Evolutionary conservation across 2,888 invertebrate genomes (phyloP), one percentile per base, ranked within the genome.

Genomic region (Watsonalla cultraria): DNA sequence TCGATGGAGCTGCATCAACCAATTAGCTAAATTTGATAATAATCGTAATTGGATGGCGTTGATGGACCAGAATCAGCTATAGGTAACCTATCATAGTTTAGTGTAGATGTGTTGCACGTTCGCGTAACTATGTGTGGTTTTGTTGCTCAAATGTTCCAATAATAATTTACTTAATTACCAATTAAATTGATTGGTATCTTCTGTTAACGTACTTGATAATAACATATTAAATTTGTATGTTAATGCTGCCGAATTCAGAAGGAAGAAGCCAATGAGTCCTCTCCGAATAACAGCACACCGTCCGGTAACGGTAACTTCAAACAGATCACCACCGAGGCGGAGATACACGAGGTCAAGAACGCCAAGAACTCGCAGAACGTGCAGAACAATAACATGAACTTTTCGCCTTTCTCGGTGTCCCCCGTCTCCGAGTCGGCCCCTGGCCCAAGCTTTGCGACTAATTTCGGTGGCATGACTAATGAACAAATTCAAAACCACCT

Each of bases 401-500:
- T 76, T 2, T 78, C 84, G 0, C 73, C 82, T 0, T 80, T 76
- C 61, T 65, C 67, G 52, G 53, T 66, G 4, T 70, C 80, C 0
- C 76, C 84, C 0, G 66, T 72, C 0, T 72, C 72, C 13, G 73
- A 74, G 8, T 58, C 64, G n/a, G 47, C 59, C n/a, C 74, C 80
- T 13, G 78, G 74, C 0, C 59, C 76, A 0, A 74, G 24, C 46
- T 69, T 82, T 0, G 72, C 80, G 0, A 80, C 82, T 0, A 62
- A 66, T 51, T 84, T 89, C 56, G 82, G 74, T 0, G 76, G 69
- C 13, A 84, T 88, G 86, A 74, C 80, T 33, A 86, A 87, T 52
- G 86, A 89, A 6, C 80, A 90, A 61, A 84, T 90, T 46, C 90
- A 90, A 59, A 76, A 82, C 51, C 88, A 86, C 58, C 70, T 90